Base-by-base conservation (phyloP, 2,113 vertebrate species). In the Indicator maculatus region DNA sequence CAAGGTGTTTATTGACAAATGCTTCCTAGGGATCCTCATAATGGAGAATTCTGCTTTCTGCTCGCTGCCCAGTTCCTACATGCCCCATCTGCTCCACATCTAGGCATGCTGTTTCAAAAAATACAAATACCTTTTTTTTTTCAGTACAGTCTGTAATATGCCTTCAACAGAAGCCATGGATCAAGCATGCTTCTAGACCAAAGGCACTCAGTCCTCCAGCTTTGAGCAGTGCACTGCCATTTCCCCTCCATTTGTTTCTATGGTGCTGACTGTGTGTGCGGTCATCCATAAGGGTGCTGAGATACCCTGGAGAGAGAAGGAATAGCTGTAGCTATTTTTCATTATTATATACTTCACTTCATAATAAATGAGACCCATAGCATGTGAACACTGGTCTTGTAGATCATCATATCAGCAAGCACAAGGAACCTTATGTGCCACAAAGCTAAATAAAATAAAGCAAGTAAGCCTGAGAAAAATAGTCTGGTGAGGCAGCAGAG, bases 351-450 rank as follows among this genome's bases (percentile, higher is more conserved):
- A 96, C 97, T 97, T 96, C 92, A 84, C 96, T 97, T 96, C 2
- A 47, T 98, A 97, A 98, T 97, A 97, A 97, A 97, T 97, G 97
- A 98, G 96, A 97, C 93, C 97, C 96, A 94, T 74, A 91, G 95
- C 93, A 55, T 95, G 96, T 88, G 96, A 96, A 86, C 93, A 41
- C 75, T 56, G 53, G 79, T 83, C 96, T 95, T 96, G 94, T 94
- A 97, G 94, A 97, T 96, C 96, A 92, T 97, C 95, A 17, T 97
- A 95, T 86, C 86, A 73, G 89, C 83, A 27, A 95, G 91, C 92
- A 88, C 86, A 70, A 90, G 96, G 91, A 95, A 96, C 96, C 93
- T 94, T 82, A 73, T 8, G 21, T 94, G 76, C 86, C 88, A 90
- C 96, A 89, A 95, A 96, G 87, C 77, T 82, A 96, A 96, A 94